Conservation (phyloP, 2,113 vertebrate species). For the Ictidomys tridecemlineatus region DNA sequence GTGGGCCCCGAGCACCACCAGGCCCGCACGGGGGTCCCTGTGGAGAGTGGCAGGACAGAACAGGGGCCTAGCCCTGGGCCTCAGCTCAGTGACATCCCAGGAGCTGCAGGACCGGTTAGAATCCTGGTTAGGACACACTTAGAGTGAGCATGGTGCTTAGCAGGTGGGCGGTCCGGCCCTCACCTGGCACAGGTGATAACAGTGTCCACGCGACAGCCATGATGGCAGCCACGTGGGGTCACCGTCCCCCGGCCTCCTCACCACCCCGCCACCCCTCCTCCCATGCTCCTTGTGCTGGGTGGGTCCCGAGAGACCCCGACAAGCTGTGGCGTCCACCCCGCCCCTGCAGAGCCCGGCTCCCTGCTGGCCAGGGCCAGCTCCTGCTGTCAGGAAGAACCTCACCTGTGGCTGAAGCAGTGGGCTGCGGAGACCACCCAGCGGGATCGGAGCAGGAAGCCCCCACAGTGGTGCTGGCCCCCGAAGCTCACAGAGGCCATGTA, state of each 20-base stretch:
- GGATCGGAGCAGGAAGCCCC: slow-evolving; percentile 85
- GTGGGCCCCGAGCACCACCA: slow-evolving; percentile 86
- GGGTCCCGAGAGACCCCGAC: rapidly evolving
- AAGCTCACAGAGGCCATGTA: slow-evolving; percentile 90
- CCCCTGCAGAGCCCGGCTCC: not conserved
- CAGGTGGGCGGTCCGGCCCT: no score
- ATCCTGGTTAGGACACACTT: no score
- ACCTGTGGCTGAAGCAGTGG: slow-evolving; percentile 81
- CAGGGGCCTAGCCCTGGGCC: not conserved
- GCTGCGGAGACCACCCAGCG: slow-evolving; percentile 88
- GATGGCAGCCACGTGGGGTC: no score
- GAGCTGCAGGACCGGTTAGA: no score
- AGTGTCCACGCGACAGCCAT: no score
- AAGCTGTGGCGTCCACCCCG: no score
- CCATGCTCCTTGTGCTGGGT: not conserved
- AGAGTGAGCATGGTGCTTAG: no score
- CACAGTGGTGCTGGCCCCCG: slow-evolving; percentile 76
- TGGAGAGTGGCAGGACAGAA: rapidly evolving
- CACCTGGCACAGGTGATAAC: no score
- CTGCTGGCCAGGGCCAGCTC: not conserved
- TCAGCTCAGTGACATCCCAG: no score
- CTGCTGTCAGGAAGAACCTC: not conserved
- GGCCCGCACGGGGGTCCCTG: slow-evolving; percentile 56
- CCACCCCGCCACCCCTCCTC: not conserved
- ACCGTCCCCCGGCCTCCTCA: not conserved